Conservation (phyloP, 1,140 invertebrate species). For the Pseudomyrmex cubaensis region DNA sequence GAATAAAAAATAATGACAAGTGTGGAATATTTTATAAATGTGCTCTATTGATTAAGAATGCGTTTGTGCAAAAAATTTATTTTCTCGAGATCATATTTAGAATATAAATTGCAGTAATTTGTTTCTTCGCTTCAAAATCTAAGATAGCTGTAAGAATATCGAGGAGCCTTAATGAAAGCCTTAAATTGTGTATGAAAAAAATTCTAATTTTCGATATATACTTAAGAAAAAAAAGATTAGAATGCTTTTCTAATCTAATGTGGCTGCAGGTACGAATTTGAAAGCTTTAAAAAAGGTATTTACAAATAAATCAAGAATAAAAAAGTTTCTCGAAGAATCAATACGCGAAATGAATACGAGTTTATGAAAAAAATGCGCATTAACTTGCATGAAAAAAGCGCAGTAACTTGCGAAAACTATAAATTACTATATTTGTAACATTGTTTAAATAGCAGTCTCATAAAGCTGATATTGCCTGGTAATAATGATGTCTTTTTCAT, state of each 20-base stretch:
- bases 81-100: no score
- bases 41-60: no score
- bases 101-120: no score
- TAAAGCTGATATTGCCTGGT: constrained; percentile 50
- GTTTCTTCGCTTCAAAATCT: no score
- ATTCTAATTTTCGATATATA: neutral
- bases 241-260: neutral
- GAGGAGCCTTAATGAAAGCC: no score
- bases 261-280: neutral
- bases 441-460: constrained; percentile 54
- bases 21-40: no score
- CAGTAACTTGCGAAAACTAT: constrained; percentile 51
- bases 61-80: no score
- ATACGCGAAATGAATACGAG: constrained; percentile 27
- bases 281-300: neutral
- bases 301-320: neutral
- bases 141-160: no score
- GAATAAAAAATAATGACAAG: no score
- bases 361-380: constrained; percentile 21
- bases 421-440: constrained; percentile 61
- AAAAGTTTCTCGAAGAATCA: constrained; percentile 10
- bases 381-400: constrained; percentile 18
- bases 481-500: constrained; percentile 61
- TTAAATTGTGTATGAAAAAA: no score
- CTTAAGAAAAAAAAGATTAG: neutral